Base-by-base conservation (phyloP, 2,113 vertebrate species). In the Phocoena sinus region DNA sequence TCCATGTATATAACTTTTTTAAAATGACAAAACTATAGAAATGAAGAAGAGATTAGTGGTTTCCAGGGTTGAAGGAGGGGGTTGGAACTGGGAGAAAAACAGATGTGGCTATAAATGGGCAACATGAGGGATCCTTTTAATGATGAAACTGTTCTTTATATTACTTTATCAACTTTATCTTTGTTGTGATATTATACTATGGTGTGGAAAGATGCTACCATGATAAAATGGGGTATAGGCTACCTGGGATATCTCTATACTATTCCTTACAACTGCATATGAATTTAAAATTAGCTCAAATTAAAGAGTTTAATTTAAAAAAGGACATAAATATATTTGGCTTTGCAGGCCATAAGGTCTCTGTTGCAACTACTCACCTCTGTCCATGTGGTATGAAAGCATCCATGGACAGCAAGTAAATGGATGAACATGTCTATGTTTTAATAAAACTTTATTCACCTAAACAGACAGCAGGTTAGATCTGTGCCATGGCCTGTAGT, bases 221-320 rank as follows among this genome's bases (percentile, higher is more conserved):
- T n/a, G 76, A 33, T 50, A 47, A 91, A 94, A n/a, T 9, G 8
- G 20, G n/a, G 5, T 21, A 36, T 28, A 77, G 15, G 21, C 13
- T 44, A 38, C 5, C 79, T 25, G 53, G 60, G 36, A 47, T 82
- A 9, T 12, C 38, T 82, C 38, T 28, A 0, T 38, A 47, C 68
- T 53, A 33, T 90, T 58, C 9, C 6, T 65, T 86, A 77, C 14
- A 77, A 77, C 2, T 36, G 44, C 9, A 10, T 41, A 26, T 90
- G 47, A 86, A 74, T 89, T 67, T 63, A 90, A 86, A 63, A 90
- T 63, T 41, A 68, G 73, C 11, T 79, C 56, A 85, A 62, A 44
- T 67, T 87, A 8, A 21, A 60, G 31, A 47, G 10, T 50, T 95
- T 86, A 81, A 70, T 44, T 74, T 63, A 23, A 71, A 44, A 74